Base-by-base conservation (phyloP, 1,140 invertebrate species). In the Anoplophora glabripennis region DNA sequence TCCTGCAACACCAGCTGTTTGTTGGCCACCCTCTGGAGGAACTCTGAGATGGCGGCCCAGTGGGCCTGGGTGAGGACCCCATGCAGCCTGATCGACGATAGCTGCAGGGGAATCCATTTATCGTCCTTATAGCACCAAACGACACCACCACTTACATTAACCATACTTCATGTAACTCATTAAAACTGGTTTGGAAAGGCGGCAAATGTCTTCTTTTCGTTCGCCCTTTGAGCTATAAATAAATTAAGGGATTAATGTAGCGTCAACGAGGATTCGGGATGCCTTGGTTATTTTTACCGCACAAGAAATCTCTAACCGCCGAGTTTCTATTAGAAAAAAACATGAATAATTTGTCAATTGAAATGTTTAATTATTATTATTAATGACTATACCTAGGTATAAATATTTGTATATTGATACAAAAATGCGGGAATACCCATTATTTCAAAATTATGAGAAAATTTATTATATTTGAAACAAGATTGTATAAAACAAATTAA, bases 51-150 rank as follows among this genome's bases (percentile, higher is more conserved):
- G 14, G 81, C 81, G 34, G 81, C 79, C 75, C 82, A 81, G 67
- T 85, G 83, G 1, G 82, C 82, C 61, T 80, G 79, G 17, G 83
- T 84, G 34, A 84, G 75, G 18, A 78, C 80, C 44, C 83, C 83
- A 71, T 83, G 81, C 66, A 85, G 77, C 59, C 81, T 76, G 59
- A 85, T 83, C 62, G 82, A 82, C 49, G 81, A 83, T 63, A 85
- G 76, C 72, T 83, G 81, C 52, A 84, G 78, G 55, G 83, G 83
- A 63, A 83, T 78, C 75, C 83, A 81, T 71, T 81, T 79, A 69
- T 84, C 82, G 76, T 84, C 81, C 66, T 82, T 80, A 66, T 80
- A 76, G 78, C 83, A 84, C 83, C 83, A 84, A 64, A 84, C 83
- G 58, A 84, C 81, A 64, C 81, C 78, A 21, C 72, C 71, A 70